Conservation (phyloP, 2,113 vertebrate species). For the Austrofundulus limnaeus region DNA sequence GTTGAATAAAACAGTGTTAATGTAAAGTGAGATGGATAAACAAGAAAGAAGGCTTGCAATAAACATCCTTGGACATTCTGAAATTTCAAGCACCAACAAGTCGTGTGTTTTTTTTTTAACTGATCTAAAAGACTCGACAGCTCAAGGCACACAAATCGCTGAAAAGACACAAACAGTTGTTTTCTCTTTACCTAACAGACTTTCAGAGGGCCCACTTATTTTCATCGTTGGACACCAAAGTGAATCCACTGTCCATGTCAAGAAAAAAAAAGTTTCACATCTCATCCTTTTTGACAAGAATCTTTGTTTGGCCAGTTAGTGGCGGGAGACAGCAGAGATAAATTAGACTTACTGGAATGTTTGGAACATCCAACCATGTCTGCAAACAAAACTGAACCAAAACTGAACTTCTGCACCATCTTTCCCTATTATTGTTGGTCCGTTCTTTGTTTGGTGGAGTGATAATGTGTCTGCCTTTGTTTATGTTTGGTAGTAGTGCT, state of each 20-base stretch:
- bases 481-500: background rate
- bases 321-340: slow-evolving; percentile 51
- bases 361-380: slow-evolving; percentile 23
- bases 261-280: slow-evolving; percentile 16
- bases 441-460: no score
- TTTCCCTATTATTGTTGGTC: slow-evolving; percentile 4
- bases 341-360: slow-evolving; percentile 53
- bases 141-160: background rate
- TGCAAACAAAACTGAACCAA: slow-evolving; percentile 4
- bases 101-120: background rate
- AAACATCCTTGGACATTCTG: background rate
- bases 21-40: background rate
- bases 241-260: slow-evolving; percentile 48
- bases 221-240: slow-evolving; percentile 49
- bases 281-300: slow-evolving; percentile 56
- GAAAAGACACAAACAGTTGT: slow-evolving; percentile 11
- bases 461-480: no score
- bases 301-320: slow-evolving; percentile 51
- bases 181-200: slow-evolving; percentile 20
- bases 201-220: slow-evolving; percentile 65
- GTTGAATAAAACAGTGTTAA: slow-evolving; percentile 20
- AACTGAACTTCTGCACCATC: slow-evolving; percentile 6
- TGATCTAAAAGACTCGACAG: background rate
- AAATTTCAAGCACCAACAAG: background rate
- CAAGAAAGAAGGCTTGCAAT: background rate